Evolutionary conservation across 2,888 invertebrate genomes (phyloP), one percentile per base, ranked within the genome.

Genomic region (Syritta pipiens): DNA sequence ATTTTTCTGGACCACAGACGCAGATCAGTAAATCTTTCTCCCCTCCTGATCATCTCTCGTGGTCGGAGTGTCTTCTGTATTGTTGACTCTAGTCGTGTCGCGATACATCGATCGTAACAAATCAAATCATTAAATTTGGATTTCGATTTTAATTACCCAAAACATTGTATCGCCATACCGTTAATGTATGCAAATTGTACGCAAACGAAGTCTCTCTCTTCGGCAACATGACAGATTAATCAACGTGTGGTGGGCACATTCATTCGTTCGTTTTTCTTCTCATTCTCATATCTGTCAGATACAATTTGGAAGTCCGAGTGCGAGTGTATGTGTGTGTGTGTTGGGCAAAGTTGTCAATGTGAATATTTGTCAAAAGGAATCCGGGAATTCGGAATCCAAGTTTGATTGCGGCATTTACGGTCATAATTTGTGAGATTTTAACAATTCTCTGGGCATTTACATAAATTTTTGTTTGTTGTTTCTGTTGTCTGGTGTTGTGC

Each of bases 101-200:
- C n/a, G n/a, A n/a, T n/a, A n/a, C n/a, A 19, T 17, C 10, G n/a
- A n/a, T n/a, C 48, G 32, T 49, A 62, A 72, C 55, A 72, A 72
- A 72, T 75, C 53, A 53, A 51, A 75, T 68, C 68, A 60, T 55
- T 68, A 60, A 68, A 60, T 75, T 68, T 42, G 53, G 69, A 35
- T 75, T 68, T 42, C 46, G 69, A 35, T 76, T 71, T 71, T 76
- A 76, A 71, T 63, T 76, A 76, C 63, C 57, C 71, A 63, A 71
- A 69, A 71, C 51, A 76, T 62, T 69, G 74, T 51, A 37, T 40
- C n/a, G n/a, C n/a, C n/a, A n/a, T 51, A 51, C 51, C 26, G 30
- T 63, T 71, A 76, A 63, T 71, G 35, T 76, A 76, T 76, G 76
- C 51, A 76, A 76, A 76, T 76, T 76, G n/a, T 42, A 28, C 28